A percentile compares a stretch with the other conserved stretches of the same genome.
Conservation (phyloP, 1,140 invertebrate species). For the Diploscapter pachys region DNA sequence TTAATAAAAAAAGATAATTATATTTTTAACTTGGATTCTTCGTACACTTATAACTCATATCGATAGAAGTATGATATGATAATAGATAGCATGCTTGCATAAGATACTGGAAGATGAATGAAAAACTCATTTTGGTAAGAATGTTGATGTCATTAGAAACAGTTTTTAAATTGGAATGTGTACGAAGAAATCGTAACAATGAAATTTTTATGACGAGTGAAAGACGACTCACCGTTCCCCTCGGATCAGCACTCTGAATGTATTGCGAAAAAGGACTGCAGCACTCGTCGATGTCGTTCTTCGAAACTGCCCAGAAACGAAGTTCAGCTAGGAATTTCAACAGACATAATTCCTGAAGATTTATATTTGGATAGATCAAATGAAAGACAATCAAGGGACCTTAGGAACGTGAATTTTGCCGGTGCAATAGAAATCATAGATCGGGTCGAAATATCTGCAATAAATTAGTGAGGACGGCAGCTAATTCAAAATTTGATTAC, state of each 20-base stretch:
- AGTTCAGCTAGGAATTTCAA: constrained; percentile 55
- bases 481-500: constrained; percentile 33
- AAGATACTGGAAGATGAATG: too few relatives aligned
- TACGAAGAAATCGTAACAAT: too few relatives aligned
- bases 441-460: constrained; percentile 58
- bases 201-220: not conserved
- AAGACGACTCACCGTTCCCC: constrained; percentile 49
- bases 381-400: constrained; percentile 53
- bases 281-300: constrained; percentile 57
- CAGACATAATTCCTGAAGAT: too few relatives aligned
- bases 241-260: constrained; percentile 35
- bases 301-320: constrained; percentile 56
- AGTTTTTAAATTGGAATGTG: too few relatives aligned
- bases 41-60: too few relatives aligned
- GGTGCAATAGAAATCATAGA: constrained; percentile 59
- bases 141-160: too few relatives aligned
- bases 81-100: too few relatives aligned
- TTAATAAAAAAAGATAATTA: not conserved
- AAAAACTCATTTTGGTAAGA: too few relatives aligned
- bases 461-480: not conserved
- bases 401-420: constrained; percentile 58
- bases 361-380: too few relatives aligned
- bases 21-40: not conserved
- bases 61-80: too few relatives aligned
- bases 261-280: constrained; percentile 58